Conservation (phyloP, 2,888 invertebrate species). For the Drosophila peninsularis region DNA sequence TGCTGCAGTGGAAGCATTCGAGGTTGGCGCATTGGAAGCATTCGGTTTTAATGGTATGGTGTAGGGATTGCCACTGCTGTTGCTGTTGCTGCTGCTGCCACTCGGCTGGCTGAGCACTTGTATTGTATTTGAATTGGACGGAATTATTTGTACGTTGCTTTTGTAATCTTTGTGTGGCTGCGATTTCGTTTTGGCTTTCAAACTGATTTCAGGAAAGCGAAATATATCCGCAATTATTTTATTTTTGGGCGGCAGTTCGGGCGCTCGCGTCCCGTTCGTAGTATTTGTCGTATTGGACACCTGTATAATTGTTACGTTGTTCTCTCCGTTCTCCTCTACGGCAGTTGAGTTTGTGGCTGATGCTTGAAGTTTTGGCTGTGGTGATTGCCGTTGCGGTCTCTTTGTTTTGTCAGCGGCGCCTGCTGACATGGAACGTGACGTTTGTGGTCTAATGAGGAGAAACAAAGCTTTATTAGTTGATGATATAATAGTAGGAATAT, state of each 20-base stretch:
- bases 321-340: conserved; percentile 60
- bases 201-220: conserved; percentile 79
- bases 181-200: conserved; percentile 46
- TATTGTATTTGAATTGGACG: conserved; percentile 84
- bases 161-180: conserved; percentile 78
- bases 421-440: conserved; percentile 82
- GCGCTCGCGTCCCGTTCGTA: conserved; percentile 56
- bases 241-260: conserved; percentile 73
- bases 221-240: conserved; percentile 80
- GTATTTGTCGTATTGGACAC: conserved; percentile 85
- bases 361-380: conserved; percentile 39
- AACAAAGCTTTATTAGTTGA: neutral
- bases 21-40: conserved; percentile 51
- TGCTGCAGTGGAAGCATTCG: conserved; percentile 32
- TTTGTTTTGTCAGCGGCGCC: conserved; percentile 79
- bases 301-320: conserved; percentile 87
- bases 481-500: neutral
- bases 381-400: conserved; percentile 59
- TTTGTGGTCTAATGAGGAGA: conserved; percentile 74
- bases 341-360: conserved; percentile 28
- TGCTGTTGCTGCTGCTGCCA: conserved; percentile 45
- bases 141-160: conserved; percentile 85
- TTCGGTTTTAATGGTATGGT: conserved; percentile 77
- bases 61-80: conserved; percentile 72
- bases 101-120: conserved; percentile 74